Conservation (phyloP, 2,888 invertebrate species). For the Heliconius sara region DNA sequence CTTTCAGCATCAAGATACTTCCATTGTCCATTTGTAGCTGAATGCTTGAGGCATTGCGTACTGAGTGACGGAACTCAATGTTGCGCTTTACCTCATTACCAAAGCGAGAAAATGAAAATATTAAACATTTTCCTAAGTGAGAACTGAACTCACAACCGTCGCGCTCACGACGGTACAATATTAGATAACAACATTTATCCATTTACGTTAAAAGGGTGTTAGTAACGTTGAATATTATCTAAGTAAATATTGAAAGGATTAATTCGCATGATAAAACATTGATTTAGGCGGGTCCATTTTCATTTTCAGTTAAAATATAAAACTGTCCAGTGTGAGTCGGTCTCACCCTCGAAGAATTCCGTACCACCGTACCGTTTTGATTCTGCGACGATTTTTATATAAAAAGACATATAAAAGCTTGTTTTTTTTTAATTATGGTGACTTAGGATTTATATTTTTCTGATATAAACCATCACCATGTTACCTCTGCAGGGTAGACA, state of each 20-base stretch:
- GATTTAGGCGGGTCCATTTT: constrained; percentile 11
- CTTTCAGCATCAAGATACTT: not conserved
- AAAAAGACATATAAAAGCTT: too few relatives aligned
- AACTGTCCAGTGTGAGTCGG: too few relatives aligned
- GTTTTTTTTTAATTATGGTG: too few relatives aligned
- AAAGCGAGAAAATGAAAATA: not conserved
- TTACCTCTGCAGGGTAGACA: too few relatives aligned
- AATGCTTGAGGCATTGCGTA: not conserved
- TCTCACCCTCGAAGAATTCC: too few relatives aligned
- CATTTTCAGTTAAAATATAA: constrained; percentile 26
- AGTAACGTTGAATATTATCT: not conserved
- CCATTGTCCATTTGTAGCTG: not conserved
- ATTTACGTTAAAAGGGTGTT: not conserved
- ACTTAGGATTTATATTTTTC: too few relatives aligned
- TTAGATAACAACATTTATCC: not conserved
- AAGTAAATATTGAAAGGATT: constrained; percentile 30
- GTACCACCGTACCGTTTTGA: too few relatives aligned
- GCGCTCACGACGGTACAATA: not conserved
- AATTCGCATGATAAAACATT: constrained; percentile 8
- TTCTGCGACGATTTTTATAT: too few relatives aligned
- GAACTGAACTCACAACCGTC: not conserved
- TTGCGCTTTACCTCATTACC: too few relatives aligned
- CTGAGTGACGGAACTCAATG: not conserved
- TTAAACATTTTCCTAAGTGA: not conserved
- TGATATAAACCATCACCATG: too few relatives aligned